Conservation (phyloP, 2,113 vertebrate genomes). For the Pseudopipra pipra region DNA sequence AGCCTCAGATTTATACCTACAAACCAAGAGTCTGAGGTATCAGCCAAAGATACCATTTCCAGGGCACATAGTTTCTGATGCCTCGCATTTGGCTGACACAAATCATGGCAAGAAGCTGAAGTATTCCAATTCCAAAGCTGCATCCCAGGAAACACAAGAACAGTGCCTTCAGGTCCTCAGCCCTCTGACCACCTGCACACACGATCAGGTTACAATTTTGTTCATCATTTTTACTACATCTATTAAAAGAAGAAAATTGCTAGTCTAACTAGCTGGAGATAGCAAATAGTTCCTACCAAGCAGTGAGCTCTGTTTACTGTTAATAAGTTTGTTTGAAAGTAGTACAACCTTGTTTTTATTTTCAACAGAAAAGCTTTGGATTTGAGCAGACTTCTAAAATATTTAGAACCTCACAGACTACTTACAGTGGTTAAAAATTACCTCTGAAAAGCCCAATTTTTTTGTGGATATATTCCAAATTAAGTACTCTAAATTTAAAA, state of each 20-base stretch:
- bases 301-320: not conserved
- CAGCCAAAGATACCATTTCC: not conserved
- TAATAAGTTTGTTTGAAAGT: not conserved
- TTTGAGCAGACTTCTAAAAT: not conserved
- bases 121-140: accelerated
- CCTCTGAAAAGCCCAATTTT: not conserved
- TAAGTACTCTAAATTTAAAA: not conserved
- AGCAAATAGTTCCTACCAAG: not conserved
- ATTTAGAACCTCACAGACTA: not conserved
- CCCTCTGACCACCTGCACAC: not conserved
- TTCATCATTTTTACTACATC: not conserved
- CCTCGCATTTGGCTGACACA: not conserved
- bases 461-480: not conserved
- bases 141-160: not conserved
- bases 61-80: not conserved
- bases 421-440: not conserved
- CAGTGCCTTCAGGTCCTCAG: accelerated
- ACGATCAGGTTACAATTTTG: not conserved
- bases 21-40: not conserved
- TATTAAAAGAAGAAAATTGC: not conserved
- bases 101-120: not conserved
- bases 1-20: not conserved
- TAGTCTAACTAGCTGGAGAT: not conserved
- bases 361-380: not conserved
- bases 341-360: not conserved